Evolutionary conservation across 2,797 vertebrate species (phyloP), one percentile per base, ranked within the genome.

Genomic region (Amphiprion clarkii): DNA sequence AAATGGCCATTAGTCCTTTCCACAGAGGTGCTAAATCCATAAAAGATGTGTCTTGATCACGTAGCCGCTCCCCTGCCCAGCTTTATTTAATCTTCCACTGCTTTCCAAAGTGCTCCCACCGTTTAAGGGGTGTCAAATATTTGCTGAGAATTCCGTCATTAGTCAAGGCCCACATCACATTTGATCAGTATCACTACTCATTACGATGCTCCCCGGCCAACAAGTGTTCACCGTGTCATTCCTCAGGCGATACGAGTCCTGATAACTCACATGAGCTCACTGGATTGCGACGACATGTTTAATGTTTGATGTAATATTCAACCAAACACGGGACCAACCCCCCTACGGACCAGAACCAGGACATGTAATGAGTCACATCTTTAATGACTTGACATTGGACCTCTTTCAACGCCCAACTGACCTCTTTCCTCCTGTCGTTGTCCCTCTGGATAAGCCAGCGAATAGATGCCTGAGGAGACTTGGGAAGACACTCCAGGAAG

Each of bases 351-450:
- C 29, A 2, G 31, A 9, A 52, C 27, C 5, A 48, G 2, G n/a
- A 74, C 48, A 33, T 62, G 66, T 55, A 55, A 65, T 72, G 49
- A 21, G 27, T 64, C 31, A 4, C 14, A 46, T 67, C 19, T 48
- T 2, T 0, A 48, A 31, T 19, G 33, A 11, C 31, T 29, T 53
- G 63, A 73, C 36, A 36, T 78, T 53, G 14, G 76, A 75, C 83
- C 56, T 25, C 53, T 68, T 13, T 31, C n/a, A 12, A 66, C 5
- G 54, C 71, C 62, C 29, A 21, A 88, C 96, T 93, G 83, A 99
- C 98, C 96, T 99, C 98, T 93, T 99, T 99, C 87, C 98, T 96
- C 77, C 98, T 94, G 94, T 99, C 98, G 25, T 98, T 97, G 93
- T 98, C 96, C 77, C 98, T 96, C 89, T 99, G 98, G 53, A 99